Percentiles rank a stretch among this genome's conserved stretches.
These are phyloP conservation scores for Drosophila lowei DNA, from an alignment of 1,140 invertebrate genomes.

Conservation along the genomic window DNA sequence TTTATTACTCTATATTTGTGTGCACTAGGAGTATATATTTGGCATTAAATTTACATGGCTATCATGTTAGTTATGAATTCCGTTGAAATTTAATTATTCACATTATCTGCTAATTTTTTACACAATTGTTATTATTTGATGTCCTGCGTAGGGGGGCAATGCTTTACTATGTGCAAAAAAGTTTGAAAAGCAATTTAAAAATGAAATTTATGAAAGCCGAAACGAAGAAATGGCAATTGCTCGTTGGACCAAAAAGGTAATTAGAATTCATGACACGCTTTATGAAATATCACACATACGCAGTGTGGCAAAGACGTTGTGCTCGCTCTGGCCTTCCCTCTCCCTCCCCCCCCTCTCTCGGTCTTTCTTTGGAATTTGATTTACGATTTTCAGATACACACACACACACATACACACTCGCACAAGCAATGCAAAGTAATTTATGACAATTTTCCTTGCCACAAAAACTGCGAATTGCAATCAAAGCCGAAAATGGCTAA, in stretches of 20 bases:
- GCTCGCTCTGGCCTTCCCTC: slow-evolving; percentile 1
- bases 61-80: slow-evolving; percentile 48
- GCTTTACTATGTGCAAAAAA: slow-evolving; percentile 24
- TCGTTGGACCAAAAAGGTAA: slow-evolving; percentile 61
- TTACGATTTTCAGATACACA: slow-evolving; percentile 75
- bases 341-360: slow-evolving; percentile 2
- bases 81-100: slow-evolving; percentile 64
- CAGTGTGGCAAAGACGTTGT: slow-evolving; percentile 56
- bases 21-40: neutral
- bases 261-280: slow-evolving; percentile 79
- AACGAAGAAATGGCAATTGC: slow-evolving; percentile 44
- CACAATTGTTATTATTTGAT: slow-evolving; percentile 48
- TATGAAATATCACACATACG: slow-evolving; percentile 81
- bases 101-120: slow-evolving; percentile 66
- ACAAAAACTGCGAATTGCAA: slow-evolving; percentile 77
- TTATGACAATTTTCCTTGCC: slow-evolving; percentile 72
- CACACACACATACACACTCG: slow-evolving; percentile 15
- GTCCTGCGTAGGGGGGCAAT: slow-evolving; percentile 5
- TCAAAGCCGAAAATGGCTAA: slow-evolving; percentile 72
- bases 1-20: slow-evolving; percentile 25
- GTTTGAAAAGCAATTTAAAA: slow-evolving; percentile 67
- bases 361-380: slow-evolving; percentile 42
- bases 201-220: slow-evolving; percentile 64
- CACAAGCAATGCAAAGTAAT: slow-evolving; percentile 65
- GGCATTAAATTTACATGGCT: slow-evolving; percentile 52